phyloP scores from a whole-genome alignment of 2,797 vertebrate genomes.

The Hipposideros larvatus region DNA sequence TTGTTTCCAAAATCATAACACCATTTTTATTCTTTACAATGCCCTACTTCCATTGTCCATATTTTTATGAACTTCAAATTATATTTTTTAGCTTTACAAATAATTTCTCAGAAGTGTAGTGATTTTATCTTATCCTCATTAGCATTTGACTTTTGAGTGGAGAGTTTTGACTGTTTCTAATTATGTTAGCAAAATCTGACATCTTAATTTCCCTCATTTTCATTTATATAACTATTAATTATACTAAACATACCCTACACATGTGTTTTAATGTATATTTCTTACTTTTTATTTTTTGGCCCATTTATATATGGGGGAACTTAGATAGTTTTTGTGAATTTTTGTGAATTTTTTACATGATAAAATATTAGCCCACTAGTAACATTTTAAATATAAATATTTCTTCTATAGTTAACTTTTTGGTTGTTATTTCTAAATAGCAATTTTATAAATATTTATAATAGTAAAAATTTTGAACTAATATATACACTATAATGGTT shows the following conservation, averaged over 20 bases:
- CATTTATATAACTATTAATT: neutral
- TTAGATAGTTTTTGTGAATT: neutral
- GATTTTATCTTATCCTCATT: neutral
- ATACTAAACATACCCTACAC: neutral
- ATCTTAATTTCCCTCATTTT: neutral
- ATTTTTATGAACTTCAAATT: neutral
- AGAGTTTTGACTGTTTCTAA: conserved; percentile 37
- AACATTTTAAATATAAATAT: neutral
- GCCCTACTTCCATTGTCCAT: neutral
- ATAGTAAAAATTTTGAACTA: neutral
- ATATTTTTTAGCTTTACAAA: neutral
- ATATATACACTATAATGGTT: neutral
- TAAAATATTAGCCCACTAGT: neutral
- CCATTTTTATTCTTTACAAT: neutral
- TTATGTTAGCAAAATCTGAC: neutral
- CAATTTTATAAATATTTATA: conserved; percentile 48
- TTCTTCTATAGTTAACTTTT: neutral
- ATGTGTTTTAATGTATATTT: conserved; percentile 27
- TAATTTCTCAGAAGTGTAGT: neutral
- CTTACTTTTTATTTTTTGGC: neutral
- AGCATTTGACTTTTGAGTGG: neutral
- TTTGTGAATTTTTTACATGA: neutral
- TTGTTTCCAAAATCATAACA: neutral
- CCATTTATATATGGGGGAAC: neutral
- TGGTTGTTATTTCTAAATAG: conserved; percentile 22